Conservation (phyloP, 2,797 vertebrate species). For the Epinephelus malabaricus region DNA sequence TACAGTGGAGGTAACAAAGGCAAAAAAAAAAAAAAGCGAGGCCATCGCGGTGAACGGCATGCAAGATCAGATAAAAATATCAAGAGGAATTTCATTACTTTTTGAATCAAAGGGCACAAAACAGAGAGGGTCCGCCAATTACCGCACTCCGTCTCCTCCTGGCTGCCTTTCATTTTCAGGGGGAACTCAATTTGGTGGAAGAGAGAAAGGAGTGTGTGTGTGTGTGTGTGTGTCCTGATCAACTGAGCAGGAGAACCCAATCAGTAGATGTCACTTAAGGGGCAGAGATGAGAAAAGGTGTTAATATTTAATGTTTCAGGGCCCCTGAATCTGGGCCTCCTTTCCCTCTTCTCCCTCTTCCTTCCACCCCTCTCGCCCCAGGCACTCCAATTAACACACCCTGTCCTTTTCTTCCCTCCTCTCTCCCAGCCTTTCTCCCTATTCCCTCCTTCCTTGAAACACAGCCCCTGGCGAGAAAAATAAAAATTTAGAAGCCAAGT, state of each 20-base stretch:
- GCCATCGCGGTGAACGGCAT: conserved; percentile 32
- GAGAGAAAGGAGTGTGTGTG: conserved; percentile 14
- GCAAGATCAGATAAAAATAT: conserved; percentile 67
- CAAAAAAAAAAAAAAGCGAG: not conserved
- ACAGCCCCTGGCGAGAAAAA: conserved; percentile 62
- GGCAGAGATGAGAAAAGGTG: conserved; percentile 83
- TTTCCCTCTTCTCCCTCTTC: conserved; percentile 52
- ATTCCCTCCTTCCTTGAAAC: conserved; percentile 64
- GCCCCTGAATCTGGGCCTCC: conserved; percentile 64
- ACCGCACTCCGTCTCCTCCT: conserved; percentile 60
- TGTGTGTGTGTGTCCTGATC: conserved; percentile 40
- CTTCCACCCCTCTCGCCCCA: conserved; percentile 66
- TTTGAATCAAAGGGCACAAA: conserved; percentile 77
- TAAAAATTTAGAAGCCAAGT: conserved; percentile 48
- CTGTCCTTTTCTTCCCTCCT: conserved; percentile 63
- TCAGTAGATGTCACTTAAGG: conserved; percentile 84
- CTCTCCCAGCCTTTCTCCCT: conserved; percentile 43
- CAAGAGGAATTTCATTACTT: conserved; percentile 77
- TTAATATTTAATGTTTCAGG: conserved; percentile 90
- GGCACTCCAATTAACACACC: conserved; percentile 84
- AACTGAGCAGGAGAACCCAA: conserved; percentile 77
- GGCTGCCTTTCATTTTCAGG: conserved; percentile 72
- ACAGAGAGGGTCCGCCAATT: conserved; percentile 71
- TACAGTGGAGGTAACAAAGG: conserved; percentile 27
- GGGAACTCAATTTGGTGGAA: conserved; percentile 77